Conservation (phyloP, 2,888 invertebrate genomes). For the Mythimna lalbum region DNA sequence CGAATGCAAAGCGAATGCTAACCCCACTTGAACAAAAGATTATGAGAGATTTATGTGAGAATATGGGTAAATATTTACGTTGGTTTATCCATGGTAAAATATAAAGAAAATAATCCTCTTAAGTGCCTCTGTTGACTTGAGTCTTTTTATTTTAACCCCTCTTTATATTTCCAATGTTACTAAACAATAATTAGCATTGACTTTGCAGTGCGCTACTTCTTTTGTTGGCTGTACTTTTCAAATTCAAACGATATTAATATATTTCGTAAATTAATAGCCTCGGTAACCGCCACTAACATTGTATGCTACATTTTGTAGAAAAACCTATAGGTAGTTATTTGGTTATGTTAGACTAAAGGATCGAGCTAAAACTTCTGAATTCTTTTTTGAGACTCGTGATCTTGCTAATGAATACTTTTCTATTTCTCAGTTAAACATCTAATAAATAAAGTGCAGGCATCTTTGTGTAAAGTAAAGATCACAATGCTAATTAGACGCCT, state of each 20-base stretch:
- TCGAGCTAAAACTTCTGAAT: background rate
- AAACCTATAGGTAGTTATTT: background rate
- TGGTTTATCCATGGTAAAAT: too few relatives aligned
- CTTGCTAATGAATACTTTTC: background rate
- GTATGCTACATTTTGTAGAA: background rate
- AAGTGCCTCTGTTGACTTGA: background rate
- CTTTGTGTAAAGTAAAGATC: slow-evolving; percentile 17
- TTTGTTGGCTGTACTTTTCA: slow-evolving; percentile 8
- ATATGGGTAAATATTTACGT: background rate
- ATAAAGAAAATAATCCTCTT: background rate
- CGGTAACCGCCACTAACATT: background rate
- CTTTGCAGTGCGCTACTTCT: background rate
- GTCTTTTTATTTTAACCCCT: background rate
- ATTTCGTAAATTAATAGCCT: slow-evolving; percentile 1
- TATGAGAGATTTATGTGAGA: background rate
- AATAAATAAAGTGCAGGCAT: slow-evolving; percentile 17
- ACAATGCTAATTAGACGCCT: slow-evolving; percentile 19
- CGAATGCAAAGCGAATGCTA: background rate
- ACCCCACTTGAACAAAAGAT: background rate
- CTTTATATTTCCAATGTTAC: background rate
- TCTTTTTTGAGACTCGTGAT: background rate
- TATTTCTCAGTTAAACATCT: background rate
- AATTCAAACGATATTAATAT: background rate
- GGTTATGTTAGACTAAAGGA: background rate
- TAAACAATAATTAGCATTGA: background rate